Evolutionary conservation across 2,888 invertebrate species (phyloP).

Genomic region (Drosophila kuntzei): DNA sequence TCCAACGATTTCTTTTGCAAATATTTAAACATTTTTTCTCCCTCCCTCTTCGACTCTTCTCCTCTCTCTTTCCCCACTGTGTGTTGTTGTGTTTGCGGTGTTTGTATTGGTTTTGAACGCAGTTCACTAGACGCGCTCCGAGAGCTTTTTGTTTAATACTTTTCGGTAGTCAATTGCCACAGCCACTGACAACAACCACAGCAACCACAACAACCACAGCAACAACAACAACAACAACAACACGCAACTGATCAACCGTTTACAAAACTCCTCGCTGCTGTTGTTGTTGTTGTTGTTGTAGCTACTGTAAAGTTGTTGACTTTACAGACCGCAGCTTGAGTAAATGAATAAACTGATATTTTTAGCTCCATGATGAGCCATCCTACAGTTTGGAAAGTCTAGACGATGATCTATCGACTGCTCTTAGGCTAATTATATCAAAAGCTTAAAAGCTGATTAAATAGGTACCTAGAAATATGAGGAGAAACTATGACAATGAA

Average conservation of each 20-base stretch:
- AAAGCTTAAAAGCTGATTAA: conserved; percentile 19
- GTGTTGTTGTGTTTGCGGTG: conserved; percentile 38
- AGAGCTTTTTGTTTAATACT: conserved; percentile 77
- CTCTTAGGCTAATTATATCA: conserved; percentile 14
- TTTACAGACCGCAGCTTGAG: conserved; percentile 28
- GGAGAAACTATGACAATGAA: conserved; percentile 6
- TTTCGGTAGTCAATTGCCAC: conserved; percentile 79
- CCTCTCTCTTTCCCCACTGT: not conserved
- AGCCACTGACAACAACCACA: conserved; percentile 30
- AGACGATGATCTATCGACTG: conserved; percentile 49
- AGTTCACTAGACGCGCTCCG: no score
- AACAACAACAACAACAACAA: conserved; percentile 8
- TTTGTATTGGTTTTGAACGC: conserved; percentile 75
- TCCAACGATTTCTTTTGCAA: conserved; percentile 81
- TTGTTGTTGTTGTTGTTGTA: conserved; percentile 20
- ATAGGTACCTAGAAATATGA: not conserved
- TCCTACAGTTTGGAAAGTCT: conserved; percentile 62
- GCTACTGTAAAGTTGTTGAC: conserved; percentile 25
- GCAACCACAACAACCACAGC: conserved; percentile 16
- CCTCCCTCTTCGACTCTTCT: conserved; percentile 17
- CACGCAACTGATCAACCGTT: conserved; percentile 46
- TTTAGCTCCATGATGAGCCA: conserved; percentile 59
- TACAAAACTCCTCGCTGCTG: conserved; percentile 59
- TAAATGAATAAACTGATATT: conserved; percentile 63
- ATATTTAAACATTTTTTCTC: conserved; percentile 74